A percentile compares a stretch with the other conserved stretches of the same genome.
Evolutionary conservation across 2,113 vertebrate genomes (phyloP).

Genomic region (Pleuronectes platessa): DNA sequence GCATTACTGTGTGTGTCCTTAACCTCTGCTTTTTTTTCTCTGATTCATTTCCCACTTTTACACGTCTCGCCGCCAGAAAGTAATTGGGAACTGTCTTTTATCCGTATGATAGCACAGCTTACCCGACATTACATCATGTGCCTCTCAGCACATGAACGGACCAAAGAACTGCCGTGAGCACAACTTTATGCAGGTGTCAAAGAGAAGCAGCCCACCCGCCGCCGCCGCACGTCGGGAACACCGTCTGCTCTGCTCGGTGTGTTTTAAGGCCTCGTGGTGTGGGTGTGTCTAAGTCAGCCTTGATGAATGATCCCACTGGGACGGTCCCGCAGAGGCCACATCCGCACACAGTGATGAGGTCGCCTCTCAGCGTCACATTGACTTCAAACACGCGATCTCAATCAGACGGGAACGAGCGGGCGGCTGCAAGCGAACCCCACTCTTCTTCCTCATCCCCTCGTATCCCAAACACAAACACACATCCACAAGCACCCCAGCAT

Average conservation of each 20-base stretch:
- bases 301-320: constrained; percentile 50
- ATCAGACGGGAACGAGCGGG: constrained; percentile 33
- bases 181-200: constrained; percentile 19
- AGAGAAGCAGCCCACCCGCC: background rate
- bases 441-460: constrained; percentile 2
- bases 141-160: constrained; percentile 2
- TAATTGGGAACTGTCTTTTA: constrained; percentile 22
- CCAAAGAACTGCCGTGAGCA: constrained; percentile 3
- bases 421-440: constrained; percentile 1
- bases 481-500: background rate
- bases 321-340: constrained; percentile 32
- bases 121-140: constrained; percentile 53
- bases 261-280: constrained; percentile 16
- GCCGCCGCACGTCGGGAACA: background rate
- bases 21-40: constrained; percentile 1
- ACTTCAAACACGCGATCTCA: constrained; percentile 31
- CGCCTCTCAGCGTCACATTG: constrained; percentile 18
- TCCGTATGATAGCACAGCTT: constrained; percentile 33
- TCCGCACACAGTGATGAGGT: constrained; percentile 36
- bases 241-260: background rate
- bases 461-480: constrained; percentile 40
- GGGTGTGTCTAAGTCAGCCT: constrained; percentile 19
- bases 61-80: constrained; percentile 11
- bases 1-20: background rate
- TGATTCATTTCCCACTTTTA: constrained; percentile 28